These are phyloP conservation scores for Didymodactylos carnosus DNA, from an alignment of 2,888 invertebrate species.

Conservation along the genomic window DNA sequence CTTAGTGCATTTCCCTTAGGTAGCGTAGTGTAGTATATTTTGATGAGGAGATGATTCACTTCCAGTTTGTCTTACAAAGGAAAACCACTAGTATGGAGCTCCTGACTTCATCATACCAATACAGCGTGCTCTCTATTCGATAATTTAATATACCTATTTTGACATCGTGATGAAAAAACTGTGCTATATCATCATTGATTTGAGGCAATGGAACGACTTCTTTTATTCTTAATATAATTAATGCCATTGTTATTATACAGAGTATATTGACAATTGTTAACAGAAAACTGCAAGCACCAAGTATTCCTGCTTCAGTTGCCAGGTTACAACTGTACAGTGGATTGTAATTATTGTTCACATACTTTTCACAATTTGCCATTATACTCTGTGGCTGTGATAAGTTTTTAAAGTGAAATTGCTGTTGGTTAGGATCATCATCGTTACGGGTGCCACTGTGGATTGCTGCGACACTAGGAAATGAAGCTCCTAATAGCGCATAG, in stretches of 20 bases:
- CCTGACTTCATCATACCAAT: no score
- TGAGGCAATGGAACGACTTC: neutral
- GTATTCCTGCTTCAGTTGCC: constrained; percentile 53
- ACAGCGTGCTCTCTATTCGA: no score
- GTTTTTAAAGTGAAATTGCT: no score
- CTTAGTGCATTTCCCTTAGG: no score
- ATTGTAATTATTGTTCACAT: constrained; percentile 26
- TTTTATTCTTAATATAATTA: neutral
- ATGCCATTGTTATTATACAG: constrained; percentile 58
- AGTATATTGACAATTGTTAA: constrained; percentile 60
- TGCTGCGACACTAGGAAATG: neutral
- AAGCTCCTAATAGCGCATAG: neutral
- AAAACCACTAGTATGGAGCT: no score
- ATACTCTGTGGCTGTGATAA: no score
- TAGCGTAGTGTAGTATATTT: no score
- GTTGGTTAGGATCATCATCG: no score
- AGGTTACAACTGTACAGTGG: constrained; percentile 53
- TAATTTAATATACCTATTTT: no score
- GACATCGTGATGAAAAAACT: neutral
- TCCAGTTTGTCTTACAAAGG: no score
- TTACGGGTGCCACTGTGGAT: no score
- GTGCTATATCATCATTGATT: neutral
- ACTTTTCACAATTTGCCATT: neutral
- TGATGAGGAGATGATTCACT: no score
- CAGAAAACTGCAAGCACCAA: constrained; percentile 57